phyloP scores from a whole-genome alignment of 2,888 invertebrate genomes.

The Drosophila neoperkinsi region DNA sequence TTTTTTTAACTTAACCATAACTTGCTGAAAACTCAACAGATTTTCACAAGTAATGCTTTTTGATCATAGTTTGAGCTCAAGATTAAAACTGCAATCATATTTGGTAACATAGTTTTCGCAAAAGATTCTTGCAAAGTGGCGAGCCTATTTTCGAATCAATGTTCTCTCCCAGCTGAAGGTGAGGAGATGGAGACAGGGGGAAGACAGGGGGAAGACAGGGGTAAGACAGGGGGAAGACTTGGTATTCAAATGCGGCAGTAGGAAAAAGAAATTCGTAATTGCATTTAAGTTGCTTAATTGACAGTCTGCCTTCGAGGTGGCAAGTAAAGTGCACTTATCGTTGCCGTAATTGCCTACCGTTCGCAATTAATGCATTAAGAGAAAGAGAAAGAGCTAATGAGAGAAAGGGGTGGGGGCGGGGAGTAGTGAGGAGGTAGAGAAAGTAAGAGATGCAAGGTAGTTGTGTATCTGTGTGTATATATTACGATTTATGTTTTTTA shows the following conservation, averaged over 20 bases:
- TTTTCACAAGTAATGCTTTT: neutral
- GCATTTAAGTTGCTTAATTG: constrained; percentile 61
- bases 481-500: neutral
- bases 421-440: neutral
- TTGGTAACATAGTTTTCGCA: neutral
- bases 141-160: neutral
- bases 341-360: constrained; percentile 6
- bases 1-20: neutral
- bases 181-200: neutral
- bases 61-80: neutral
- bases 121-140: neutral
- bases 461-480: neutral
- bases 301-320: constrained; percentile 29
- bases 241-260: constrained; percentile 20
- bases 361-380: neutral
- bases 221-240: neutral
- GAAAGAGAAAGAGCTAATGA: neutral
- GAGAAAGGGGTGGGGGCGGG: neutral
- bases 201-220: neutral
- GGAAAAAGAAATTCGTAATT: constrained; percentile 44
- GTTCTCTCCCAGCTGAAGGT: neutral
- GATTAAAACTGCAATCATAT: neutral
- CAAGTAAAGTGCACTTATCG: constrained; percentile 10
- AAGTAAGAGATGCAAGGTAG: constrained; percentile 6
- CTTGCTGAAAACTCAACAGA: neutral